Conservation (phyloP, 2,113 vertebrate species). For the Entosphenus tridentatus region DNA sequence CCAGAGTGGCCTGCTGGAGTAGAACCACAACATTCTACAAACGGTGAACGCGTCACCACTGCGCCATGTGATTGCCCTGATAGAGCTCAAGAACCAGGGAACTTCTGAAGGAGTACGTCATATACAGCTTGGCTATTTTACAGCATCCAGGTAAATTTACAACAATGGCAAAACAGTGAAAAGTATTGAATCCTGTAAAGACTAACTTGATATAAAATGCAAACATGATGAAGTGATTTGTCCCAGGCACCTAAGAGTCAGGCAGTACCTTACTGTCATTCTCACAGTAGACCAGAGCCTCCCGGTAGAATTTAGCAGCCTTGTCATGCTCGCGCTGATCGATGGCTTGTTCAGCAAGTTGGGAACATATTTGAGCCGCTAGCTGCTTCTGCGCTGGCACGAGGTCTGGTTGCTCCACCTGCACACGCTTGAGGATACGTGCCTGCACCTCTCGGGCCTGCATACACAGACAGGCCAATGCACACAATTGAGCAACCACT, state of each 20-base stretch:
- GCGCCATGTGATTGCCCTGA: too few relatives aligned
- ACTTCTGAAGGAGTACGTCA: too few relatives aligned
- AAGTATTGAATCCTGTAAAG: too few relatives aligned
- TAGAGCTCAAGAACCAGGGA: too few relatives aligned
- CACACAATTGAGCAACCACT: too few relatives aligned
- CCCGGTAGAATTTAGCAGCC: constrained; percentile 95
- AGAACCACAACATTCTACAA: too few relatives aligned
- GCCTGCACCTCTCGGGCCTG: constrained; percentile 74
- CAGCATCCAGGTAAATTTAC: too few relatives aligned
- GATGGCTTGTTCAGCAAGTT: constrained; percentile 75
- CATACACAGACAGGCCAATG: constrained; percentile 6
- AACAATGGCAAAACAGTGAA: too few relatives aligned
- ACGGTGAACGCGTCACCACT: too few relatives aligned
- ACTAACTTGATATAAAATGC: neutral
- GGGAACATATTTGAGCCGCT: constrained; percentile 71
- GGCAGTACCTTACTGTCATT: constrained; percentile 42
- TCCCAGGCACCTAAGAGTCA: constrained; percentile 10
- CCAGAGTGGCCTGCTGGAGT: too few relatives aligned
- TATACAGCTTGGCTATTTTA: too few relatives aligned
- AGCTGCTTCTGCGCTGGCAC: constrained; percentile 58
- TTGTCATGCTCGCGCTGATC: constrained; percentile 69
- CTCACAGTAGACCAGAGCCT: constrained; percentile 88
- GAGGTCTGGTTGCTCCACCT: constrained; percentile 62
- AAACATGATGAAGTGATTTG: neutral
- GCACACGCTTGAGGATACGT: constrained; percentile 63